Percentiles rank a stretch among this genome's conserved stretches.
Conservation (phyloP, 2,113 vertebrate genomes). For the Sakesphorus luctuosus region DNA sequence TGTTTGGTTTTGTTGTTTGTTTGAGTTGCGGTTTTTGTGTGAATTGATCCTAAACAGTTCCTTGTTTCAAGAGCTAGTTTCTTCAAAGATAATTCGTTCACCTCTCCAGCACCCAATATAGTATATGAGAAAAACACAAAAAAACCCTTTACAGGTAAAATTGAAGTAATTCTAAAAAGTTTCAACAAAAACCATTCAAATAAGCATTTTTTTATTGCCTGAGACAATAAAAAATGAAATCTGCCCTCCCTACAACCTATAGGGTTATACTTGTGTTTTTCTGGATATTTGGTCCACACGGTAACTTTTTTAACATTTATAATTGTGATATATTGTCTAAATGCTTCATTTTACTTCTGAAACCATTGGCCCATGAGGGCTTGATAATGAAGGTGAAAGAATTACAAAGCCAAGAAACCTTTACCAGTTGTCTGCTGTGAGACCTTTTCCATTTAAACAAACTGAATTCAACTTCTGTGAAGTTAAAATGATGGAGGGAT, state of each 20-base stretch:
- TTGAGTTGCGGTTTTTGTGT: background rate
- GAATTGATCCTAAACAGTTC: background rate
- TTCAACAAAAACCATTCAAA: background rate
- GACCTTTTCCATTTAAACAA: background rate
- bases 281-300: background rate
- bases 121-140: background rate
- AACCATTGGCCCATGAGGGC: accelerated
- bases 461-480: background rate
- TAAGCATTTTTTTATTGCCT: background rate
- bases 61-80: background rate
- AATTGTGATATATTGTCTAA: background rate
- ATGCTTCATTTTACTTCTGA: background rate
- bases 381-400: background rate
- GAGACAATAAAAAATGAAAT: background rate
- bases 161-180: background rate
- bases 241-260: background rate
- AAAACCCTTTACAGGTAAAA: background rate
- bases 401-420: background rate
- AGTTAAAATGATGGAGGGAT: background rate
- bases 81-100: background rate
- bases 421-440: background rate
- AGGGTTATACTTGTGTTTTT: background rate
- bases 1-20: background rate
- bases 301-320: background rate
- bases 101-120: background rate